Evolutionary conservation across 2,888 invertebrate species (phyloP), one percentile per base, ranked within the genome.

Genomic region (Lepidocyrtinus sp.): DNA sequence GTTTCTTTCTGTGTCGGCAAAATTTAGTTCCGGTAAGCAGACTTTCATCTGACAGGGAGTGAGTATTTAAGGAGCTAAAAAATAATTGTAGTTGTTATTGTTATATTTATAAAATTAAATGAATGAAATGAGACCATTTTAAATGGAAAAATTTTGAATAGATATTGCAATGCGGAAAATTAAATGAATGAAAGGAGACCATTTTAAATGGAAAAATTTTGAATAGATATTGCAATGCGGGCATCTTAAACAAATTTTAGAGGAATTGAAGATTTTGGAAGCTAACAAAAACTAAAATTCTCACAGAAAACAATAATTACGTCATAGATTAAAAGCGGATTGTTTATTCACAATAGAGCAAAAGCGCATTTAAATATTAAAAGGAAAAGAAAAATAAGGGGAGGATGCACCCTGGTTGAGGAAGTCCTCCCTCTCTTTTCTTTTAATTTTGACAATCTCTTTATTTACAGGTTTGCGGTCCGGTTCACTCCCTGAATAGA

Each of bases 381-480:
- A 27, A 59, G 55, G n/a, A 27, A 7, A 21, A 17, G 67, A 45
- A 67, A 67, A 61, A 70, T 59, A 22, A 36, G 21, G 36, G 70
- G 19, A 27, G 61, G 70, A 19, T 25, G 70, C n/a, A n/a, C n/a
- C n/a, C n/a, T n/a, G n/a, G n/a, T n/a, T n/a, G n/a, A n/a, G 7
- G 46, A n/a, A 26, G 5, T 15, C 22, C 61, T 36, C 61, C 70
- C 70, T 27, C 36, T 69, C 69, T 59, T 59, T 26, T 68, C 21
- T 45, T 55, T 55, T 64, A n/a, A 17, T 55, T 2, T 19, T 7
- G 67, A 69, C 55, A 22, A 25, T 69, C 69, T 69, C 69, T 69
- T 69, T 70, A 70, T 70, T 70, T 70, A 70, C 61, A 46, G 27
- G 70, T 70, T 70, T 61, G 27, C 61, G 70, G 70, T 70, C 70